Percentiles rank a stretch among this genome's conserved stretches.
These are phyloP conservation scores for Drosophila anceps DNA, from an alignment of 2,888 invertebrate genomes.

Conservation along the genomic window DNA sequence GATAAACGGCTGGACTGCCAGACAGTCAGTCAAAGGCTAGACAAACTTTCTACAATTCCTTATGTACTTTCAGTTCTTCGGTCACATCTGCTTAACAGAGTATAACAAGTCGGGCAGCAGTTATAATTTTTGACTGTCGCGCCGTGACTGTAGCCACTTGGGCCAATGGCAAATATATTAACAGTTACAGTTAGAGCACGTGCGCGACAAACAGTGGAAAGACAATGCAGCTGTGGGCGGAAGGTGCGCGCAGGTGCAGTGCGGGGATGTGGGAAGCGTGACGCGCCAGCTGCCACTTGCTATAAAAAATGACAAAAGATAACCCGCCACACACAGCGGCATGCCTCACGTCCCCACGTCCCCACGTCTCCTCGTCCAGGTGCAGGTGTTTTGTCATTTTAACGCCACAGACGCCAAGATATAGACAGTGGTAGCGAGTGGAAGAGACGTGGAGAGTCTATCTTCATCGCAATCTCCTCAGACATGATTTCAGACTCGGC, in stretches of 20 bases:
- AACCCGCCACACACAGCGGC: slow-evolving; percentile 13
- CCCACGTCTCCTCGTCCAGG: slow-evolving; percentile 1
- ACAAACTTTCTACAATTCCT: background rate
- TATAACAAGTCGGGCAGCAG: slow-evolving; percentile 7
- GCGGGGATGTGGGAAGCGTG: slow-evolving; percentile 5
- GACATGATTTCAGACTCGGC: slow-evolving; percentile 26
- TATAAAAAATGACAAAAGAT: slow-evolving; percentile 64
- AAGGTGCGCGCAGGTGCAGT: slow-evolving; percentile 23
- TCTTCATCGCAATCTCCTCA: slow-evolving; percentile 22
- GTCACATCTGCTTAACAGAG: background rate
- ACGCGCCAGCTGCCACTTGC: slow-evolving; percentile 53
- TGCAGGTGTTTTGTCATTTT: slow-evolving; percentile 80
- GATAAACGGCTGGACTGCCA: background rate
- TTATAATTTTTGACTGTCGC: slow-evolving; percentile 18
- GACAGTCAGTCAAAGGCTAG: background rate
- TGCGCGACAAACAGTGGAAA: slow-evolving; percentile 55
- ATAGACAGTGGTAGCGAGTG: background rate
- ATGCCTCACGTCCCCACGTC: background rate
- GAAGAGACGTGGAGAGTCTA: background rate
- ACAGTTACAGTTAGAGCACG: slow-evolving; percentile 55
- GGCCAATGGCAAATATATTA: slow-evolving; percentile 63
- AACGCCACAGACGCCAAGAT: slow-evolving; percentile 48
- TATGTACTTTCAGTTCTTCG: background rate
- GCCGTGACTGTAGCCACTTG: slow-evolving; percentile 53
- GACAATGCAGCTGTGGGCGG: slow-evolving; percentile 52